Evolutionary conservation across 1,140 invertebrate genomes (phyloP), one percentile per base, ranked within the genome.

Genomic region (Cydia fagiglandana): DNA sequence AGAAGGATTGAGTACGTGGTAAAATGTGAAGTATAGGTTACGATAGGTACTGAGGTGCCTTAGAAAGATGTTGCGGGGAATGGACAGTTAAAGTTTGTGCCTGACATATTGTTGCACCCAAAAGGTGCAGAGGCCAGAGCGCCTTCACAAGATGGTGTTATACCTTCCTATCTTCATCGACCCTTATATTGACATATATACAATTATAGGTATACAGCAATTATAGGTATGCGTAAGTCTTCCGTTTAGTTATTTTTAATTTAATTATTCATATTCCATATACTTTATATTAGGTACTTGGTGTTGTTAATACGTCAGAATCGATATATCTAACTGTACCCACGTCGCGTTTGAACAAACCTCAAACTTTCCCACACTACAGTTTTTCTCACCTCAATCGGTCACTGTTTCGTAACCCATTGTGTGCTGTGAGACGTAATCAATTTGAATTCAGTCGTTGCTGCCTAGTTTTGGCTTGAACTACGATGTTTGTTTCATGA

Each of bases 341-440:
- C 66, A 41, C 66, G 66, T 9, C n/a, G 64, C 28, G 12, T 68
- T 64, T 34, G 15, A 30, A 38, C 34, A 17, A n/a, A 17, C 28
- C 64, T 66, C 53, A 70, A 17, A 9, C 34, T n/a, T 70, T 70
- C 66, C 66, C 66, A 70, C 66, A 70, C 66, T 76, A 75, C 77
- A 64, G 75, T 84, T 84, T 82, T 84, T 82, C 79, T 76, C 77
- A 78, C 68, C 77, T 84, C 30, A 82, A 81, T 84, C 80, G 78
- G 73, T 78, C 77, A 80, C 79, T 47, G 78, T 84, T 82, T 84
- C 81, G 81, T 84, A 84, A 84, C 78, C 74, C 79, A 79, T 81
- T 81, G 79, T 81, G 45, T 47, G 74, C 73, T 76, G 45, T 30
- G 34, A 70, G 66, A 70, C 66, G 66, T 70, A 70, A 70, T 70